Base-by-base conservation (phyloP, 2,113 vertebrate species). In the Himantopus leucocephalus region DNA sequence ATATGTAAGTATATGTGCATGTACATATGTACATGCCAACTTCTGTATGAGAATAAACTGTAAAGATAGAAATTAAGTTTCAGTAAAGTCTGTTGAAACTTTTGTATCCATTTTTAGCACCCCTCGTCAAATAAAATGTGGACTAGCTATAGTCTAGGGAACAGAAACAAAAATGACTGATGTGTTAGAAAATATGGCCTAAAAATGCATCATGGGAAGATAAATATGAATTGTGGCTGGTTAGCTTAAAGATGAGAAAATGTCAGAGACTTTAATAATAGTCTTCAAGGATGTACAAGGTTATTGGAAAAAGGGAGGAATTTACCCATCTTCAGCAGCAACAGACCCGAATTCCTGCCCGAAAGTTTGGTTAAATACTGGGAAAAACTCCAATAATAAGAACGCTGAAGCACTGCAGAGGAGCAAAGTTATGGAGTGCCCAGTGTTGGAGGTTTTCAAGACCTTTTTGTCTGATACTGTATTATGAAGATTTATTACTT, bases 21-120 rank as follows among this genome's bases (percentile, higher is more conserved):
- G 9, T 52, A 21, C 4, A 6, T 21, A 39, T 4, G 5, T 41
- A 37, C 2, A 6, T 4, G 5, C 45, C 27, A 24, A 34, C 3
- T 12, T 76, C 41, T 24, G 2, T 21, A 41, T 20, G 24, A 71
- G 16, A 90, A 53, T 17, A 72, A 41, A 39, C 45, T 34, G 1
- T 43, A 63, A 82, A 85, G 3, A 11, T 50, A 12, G 89, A 68
- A 86, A 55, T 37, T 63, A 67, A 39, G 3, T 59, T 83, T 72
- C 0, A 1, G 13, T 55, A 50, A 71, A 39, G 24, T 75, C n/a
- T 82, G 1, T 41, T 79, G 47, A 82, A 72, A 39, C 3, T 47
- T 66, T 24, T 75, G 16, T 26, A 29, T 34, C n/a, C 10, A 13
- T 21, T 85, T 85, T 88, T 88, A 79, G 12, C 29, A 45, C 19